These are phyloP conservation scores for Myxocyprinus asiaticus DNA, from an alignment of 2,113 vertebrate genomes.

Conservation along the genomic window DNA sequence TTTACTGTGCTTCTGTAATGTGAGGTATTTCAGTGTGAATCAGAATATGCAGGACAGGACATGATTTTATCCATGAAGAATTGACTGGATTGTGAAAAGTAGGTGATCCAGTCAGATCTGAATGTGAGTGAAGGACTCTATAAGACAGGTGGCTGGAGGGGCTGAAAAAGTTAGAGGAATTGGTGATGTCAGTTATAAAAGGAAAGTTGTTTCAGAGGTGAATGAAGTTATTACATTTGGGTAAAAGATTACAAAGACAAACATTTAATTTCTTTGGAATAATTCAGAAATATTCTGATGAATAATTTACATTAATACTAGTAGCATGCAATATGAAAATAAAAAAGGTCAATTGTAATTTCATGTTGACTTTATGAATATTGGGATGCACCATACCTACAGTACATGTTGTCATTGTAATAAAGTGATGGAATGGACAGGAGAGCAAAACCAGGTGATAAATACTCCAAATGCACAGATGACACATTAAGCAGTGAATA, in stretches of 20 bases:
- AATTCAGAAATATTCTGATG: no score
- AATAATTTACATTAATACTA: no score
- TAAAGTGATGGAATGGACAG: not conserved
- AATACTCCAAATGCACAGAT: constrained; percentile 22
- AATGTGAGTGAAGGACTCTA: no score
- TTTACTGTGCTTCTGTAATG: no score
- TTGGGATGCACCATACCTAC: no score
- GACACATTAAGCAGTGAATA: not conserved
- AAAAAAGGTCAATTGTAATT: not conserved
- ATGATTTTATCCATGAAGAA: not conserved
- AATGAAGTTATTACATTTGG: not conserved
- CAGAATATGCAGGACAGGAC: not conserved
- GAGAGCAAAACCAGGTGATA: not conserved
- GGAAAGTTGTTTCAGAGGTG: not conserved
- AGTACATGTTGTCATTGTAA: not conserved
- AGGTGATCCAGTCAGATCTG: not conserved
- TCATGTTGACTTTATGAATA: not conserved
- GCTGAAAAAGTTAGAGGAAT: no score
- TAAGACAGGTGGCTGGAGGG: no score
- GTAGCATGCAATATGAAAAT: not conserved
- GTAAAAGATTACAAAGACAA: not conserved
- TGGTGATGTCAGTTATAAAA: no score
- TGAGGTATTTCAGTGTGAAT: not conserved
- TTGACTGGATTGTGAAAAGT: not conserved
- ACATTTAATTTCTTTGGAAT: not conserved